A percentile compares a stretch with the other conserved stretches of the same genome.
Evolutionary conservation across 2,888 invertebrate genomes (phyloP).

Genomic region (Cordilura impudica): DNA sequence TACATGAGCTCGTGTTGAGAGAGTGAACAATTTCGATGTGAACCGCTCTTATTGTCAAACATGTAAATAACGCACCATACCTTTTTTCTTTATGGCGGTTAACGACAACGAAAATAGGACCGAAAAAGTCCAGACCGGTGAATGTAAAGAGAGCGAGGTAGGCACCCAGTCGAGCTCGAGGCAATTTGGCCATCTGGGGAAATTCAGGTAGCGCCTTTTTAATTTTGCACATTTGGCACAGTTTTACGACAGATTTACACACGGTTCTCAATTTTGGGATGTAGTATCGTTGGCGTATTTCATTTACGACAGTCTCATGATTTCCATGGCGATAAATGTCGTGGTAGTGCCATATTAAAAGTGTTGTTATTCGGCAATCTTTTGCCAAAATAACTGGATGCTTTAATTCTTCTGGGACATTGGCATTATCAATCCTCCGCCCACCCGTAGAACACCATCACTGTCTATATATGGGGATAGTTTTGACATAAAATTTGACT

Average conservation of each 20-base stretch:
- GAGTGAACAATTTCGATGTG: too few relatives aligned
- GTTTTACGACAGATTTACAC: too few relatives aligned
- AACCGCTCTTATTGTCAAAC: too few relatives aligned
- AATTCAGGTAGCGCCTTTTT: too few relatives aligned
- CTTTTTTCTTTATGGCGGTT: constrained; percentile 30
- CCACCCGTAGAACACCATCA: constrained; percentile 6
- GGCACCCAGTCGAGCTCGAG: too few relatives aligned
- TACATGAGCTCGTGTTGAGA: constrained; percentile 46
- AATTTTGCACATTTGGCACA: too few relatives aligned
- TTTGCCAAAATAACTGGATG: constrained; percentile 29
- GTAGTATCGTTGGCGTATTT: constrained; percentile 48
- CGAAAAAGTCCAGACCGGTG: constrained; percentile 22
- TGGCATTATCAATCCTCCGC: constrained; percentile 11
- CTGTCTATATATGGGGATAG: constrained; percentile 22
- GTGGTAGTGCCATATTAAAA: too few relatives aligned
- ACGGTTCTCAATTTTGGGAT: too few relatives aligned
- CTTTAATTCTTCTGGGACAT: constrained; percentile 20
- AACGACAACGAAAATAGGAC: constrained; percentile 16
- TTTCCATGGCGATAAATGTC: constrained; percentile 18
- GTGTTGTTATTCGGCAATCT: background rate
- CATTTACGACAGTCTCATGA: constrained; percentile 53
- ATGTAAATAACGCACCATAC: too few relatives aligned
- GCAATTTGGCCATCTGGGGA: too few relatives aligned
- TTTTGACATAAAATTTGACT: constrained; percentile 30
- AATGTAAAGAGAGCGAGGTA: too few relatives aligned